Evolutionary conservation across 2,797 vertebrate species (phyloP).

Genomic region (Zenarchopterus dispar): DNA sequence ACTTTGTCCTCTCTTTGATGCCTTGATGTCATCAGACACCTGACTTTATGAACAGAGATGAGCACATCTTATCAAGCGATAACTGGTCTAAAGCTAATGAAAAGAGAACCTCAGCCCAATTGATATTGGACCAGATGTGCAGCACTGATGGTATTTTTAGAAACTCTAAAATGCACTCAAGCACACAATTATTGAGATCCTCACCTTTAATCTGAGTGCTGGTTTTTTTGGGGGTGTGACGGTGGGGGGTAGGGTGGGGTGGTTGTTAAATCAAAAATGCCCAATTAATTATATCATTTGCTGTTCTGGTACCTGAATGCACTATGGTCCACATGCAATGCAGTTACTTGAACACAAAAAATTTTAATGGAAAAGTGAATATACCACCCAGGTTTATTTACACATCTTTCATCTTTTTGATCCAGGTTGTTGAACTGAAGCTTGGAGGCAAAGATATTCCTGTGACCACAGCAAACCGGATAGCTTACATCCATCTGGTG

Average conservation of each 20-base stretch:
- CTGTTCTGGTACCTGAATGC: not conserved
- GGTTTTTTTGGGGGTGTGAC: constrained; percentile 51
- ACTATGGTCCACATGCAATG: no score
- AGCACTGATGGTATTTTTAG: constrained; percentile 56
- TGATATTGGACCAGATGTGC: constrained; percentile 73
- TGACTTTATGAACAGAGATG: constrained; percentile 67
- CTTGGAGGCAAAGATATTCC: constrained; percentile 94
- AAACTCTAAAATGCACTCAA: constrained; percentile 41
- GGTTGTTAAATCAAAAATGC: constrained; percentile 40
- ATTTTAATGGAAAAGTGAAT: not conserved
- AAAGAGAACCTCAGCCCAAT: constrained; percentile 72
- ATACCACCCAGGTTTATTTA: not conserved
- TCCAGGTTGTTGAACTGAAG: constrained; percentile 95
- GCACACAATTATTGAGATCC: constrained; percentile 9
- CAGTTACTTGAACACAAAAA: not conserved
- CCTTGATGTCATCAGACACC: constrained; percentile 37
- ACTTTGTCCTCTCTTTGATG: constrained; percentile 18
- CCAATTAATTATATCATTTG: constrained; percentile 30
- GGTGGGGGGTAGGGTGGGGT: no score
- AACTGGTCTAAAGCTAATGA: constrained; percentile 77
- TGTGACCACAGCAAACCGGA: constrained; percentile 94
- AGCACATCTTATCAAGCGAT: constrained; percentile 71
- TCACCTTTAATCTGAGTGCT: constrained; percentile 59
- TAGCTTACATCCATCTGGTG: constrained; percentile 95
- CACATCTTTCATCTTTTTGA: constrained; percentile 10